Evolutionary conservation across 2,888 invertebrate species (phyloP), one percentile per base, ranked within the genome.

Genomic region (Tachina fera): DNA sequence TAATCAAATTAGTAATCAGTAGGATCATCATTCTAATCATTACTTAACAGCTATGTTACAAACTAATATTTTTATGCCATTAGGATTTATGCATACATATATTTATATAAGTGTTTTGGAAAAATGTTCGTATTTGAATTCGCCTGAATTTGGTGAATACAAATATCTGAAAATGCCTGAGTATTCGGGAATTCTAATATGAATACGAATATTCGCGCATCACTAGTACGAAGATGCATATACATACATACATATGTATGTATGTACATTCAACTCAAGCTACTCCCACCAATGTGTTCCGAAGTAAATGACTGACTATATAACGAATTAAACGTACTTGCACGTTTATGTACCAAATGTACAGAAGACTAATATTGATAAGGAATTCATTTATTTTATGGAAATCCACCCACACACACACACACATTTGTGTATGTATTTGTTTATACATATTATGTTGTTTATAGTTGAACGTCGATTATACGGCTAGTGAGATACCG

Each of bases 301-400:
- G n/a, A 53, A 22, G 43, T 75, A 53, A 43, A 75, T 63, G n/a
- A 16, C 31, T 67, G 70, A 45, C 58, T 70, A 61, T 67, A 39
- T 68, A 60, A 53, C 9, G 75, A 63, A 58, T 49, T 51, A 9
- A 43, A 39, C 71, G 76, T 82, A 16, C 58, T 56, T 22, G 56
- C 47, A 71, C 65, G 22, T 60, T 43, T 53, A 41, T 51, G 22
- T 76, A 72, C 39, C 49, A 39, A 19, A 63, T 72, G 70, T 53
- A 84, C 13, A 85, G 67, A 68, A 78, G 77, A 78, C 71, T 78
- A 31, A 75, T 85, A 85, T 79, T 61, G 83, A 86, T 86, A 86
- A 80, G 86, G 83, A 83, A 86, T 86, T 76, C 76, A 85, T 85
- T 78, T 82, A 76, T 71, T 47, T 22, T 65, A 6, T 45, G 22